These are phyloP conservation scores for Acropternis orthonyx DNA, from an alignment of 2,797 vertebrate species.

Conservation along the genomic window DNA sequence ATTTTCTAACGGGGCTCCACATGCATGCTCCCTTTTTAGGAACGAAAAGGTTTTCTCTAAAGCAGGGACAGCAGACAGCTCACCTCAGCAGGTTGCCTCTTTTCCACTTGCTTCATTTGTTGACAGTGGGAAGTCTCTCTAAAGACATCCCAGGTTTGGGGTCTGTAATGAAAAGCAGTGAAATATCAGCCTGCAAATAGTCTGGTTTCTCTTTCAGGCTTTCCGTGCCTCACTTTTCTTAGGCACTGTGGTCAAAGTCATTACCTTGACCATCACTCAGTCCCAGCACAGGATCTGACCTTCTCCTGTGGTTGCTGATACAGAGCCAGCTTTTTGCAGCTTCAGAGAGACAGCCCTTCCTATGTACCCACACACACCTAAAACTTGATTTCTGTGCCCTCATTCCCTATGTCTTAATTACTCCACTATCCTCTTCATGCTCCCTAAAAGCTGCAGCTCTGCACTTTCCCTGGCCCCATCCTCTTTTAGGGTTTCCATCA, in stretches of 20 bases:
- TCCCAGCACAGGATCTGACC: not conserved
- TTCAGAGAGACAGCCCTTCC: not conserved
- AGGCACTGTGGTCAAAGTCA: not conserved
- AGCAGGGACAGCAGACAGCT: not conserved
- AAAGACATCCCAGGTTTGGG: not conserved
- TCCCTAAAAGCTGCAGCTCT: not conserved
- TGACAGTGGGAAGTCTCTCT: not conserved
- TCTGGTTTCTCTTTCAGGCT: not conserved
- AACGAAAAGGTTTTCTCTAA: not conserved
- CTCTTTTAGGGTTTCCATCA: not conserved
- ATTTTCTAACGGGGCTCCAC: slow-evolving; percentile 66
- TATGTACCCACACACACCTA: not conserved
- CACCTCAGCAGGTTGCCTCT: not conserved
- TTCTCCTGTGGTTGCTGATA: not conserved
- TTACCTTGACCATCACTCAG: not conserved
- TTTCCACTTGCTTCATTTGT: not conserved
- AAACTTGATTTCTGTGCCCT: not conserved
- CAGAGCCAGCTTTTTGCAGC: not conserved
- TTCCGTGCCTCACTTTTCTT: not conserved
- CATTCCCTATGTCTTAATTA: not conserved
- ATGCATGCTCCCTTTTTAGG: slow-evolving; percentile 54
- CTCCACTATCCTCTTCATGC: not conserved
- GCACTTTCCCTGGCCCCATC: not conserved
- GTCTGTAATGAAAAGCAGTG: not conserved
- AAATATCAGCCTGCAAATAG: not conserved